phyloP scores from a whole-genome alignment of 2,113 vertebrate genomes.

The Myrmecophaga tridactyla region DNA sequence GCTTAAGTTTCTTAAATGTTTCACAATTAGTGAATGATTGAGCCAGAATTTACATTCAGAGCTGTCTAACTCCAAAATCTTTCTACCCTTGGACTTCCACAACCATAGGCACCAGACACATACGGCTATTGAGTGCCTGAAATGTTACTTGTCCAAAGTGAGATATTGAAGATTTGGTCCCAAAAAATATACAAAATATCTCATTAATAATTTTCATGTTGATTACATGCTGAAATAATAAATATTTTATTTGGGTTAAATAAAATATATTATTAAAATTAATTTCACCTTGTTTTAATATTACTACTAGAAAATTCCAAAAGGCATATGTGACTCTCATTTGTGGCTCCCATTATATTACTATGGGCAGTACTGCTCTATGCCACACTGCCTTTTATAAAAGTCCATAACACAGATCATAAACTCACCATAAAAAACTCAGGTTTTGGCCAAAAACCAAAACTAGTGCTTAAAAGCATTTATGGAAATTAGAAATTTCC shows the following conservation, averaged over 20 bases:
- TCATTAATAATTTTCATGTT: not conserved
- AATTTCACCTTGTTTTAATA: not conserved
- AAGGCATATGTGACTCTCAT: not conserved
- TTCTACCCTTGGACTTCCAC: rapidly evolving
- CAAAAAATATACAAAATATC: not conserved
- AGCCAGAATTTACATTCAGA: not conserved
- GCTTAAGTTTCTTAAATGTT: not conserved
- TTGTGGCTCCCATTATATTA: not conserved
- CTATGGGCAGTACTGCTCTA: not conserved
- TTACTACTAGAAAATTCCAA: not conserved
- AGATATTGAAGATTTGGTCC: not conserved
- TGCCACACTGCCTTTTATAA: not conserved
- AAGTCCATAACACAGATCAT: not conserved
- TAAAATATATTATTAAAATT: not conserved
- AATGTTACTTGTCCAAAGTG: not conserved
- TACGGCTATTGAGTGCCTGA: not conserved
- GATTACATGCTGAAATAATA: not conserved
- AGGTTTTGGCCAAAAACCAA: not conserved
- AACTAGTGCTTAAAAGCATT: not conserved
- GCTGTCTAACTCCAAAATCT: not conserved
- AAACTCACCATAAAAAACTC: not conserved
- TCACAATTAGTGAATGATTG: not conserved
- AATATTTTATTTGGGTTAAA: not conserved
- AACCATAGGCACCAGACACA: not conserved
- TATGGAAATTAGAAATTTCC: constrained; percentile 67